These are phyloP conservation scores for Patiria pectinifera DNA, from an alignment of 53 echinoderm and acorn worm species.

Conservation along the genomic window DNA sequence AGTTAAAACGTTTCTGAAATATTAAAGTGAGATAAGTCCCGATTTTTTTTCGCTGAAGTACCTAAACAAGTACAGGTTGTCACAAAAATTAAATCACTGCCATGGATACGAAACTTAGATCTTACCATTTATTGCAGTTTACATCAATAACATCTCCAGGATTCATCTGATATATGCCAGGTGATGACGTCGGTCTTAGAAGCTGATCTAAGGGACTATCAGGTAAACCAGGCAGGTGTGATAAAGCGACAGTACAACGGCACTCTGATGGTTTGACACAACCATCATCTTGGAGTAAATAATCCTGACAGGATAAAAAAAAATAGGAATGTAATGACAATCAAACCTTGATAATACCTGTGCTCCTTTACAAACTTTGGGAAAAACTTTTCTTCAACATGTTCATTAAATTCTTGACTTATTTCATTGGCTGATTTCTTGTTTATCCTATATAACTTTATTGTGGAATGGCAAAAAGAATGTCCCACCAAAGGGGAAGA, in stretches of 20 bases:
- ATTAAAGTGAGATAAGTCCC: background rate
- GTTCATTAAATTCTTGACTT: too few species aligned
- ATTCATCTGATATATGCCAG: constrained; percentile 14
- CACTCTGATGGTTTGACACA: constrained; percentile 70
- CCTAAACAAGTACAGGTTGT: background rate
- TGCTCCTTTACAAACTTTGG: too few species aligned
- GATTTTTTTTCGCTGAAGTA: too few species aligned
- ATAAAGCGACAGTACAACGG: constrained; percentile 47
- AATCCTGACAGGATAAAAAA: background rate
- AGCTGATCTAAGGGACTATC: background rate
- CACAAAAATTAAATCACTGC: background rate
- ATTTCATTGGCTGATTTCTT: too few species aligned
- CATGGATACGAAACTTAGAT: background rate
- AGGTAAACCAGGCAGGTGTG: constrained; percentile 15
- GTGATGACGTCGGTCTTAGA: background rate
- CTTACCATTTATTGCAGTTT: constrained; percentile 17
- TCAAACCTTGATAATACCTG: too few species aligned
- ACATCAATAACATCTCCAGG: constrained; percentile 16
- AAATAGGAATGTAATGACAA: background rate
- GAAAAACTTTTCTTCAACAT: background rate
- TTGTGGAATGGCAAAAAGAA: too few species aligned
- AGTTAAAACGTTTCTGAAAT: too few species aligned
- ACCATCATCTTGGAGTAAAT: constrained; percentile 61
- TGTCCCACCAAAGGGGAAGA: too few species aligned
- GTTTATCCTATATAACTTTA: too few species aligned